These are phyloP conservation scores for Carassius gibelio DNA, from an alignment of 2,113 vertebrate genomes.

Conservation along the genomic window DNA sequence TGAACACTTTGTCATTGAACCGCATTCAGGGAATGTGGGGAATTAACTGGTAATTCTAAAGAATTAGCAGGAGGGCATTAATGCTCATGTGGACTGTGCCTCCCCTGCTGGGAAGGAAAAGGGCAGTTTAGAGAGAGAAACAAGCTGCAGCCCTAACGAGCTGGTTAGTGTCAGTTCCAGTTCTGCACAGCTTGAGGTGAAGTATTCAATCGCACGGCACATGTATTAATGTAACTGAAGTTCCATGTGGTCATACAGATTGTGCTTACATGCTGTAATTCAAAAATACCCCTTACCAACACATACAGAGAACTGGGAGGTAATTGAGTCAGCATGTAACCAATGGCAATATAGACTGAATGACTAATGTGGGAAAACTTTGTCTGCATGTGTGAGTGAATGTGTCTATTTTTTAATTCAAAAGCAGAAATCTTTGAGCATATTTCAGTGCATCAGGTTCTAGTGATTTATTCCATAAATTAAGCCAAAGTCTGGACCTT, in stretches of 20 bases:
- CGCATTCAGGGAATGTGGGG: background rate
- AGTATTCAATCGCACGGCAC: slow-evolving; percentile 62
- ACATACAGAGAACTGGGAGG: slow-evolving; percentile 45
- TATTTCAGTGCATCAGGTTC: background rate
- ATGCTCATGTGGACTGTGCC: slow-evolving; percentile 5
- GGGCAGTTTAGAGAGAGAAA: slow-evolving; percentile 45
- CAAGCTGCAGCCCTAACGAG: slow-evolving; percentile 67
- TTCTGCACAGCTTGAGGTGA: slow-evolving; percentile 35
- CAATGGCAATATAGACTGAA: slow-evolving; percentile 1
- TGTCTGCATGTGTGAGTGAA: background rate
- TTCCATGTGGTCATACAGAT: slow-evolving; percentile 63
- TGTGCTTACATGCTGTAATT: slow-evolving; percentile 60
- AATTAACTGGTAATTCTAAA: background rate
- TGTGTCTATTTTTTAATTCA: background rate
- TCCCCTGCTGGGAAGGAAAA: slow-evolving; percentile 37
- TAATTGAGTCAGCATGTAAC: slow-evolving; percentile 63
- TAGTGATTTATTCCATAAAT: background rate
- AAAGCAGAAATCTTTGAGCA: background rate
- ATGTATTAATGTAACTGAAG: slow-evolving; percentile 66
- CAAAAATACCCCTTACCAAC: slow-evolving; percentile 51
- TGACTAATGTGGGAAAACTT: slow-evolving; percentile 24
- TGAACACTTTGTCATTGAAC: background rate
- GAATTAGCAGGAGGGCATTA: background rate
- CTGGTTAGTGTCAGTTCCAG: slow-evolving; percentile 65
- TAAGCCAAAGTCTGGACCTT: background rate